phyloP scores from a whole-genome alignment of 2,888 invertebrate species.

The Habroteleia sp. region DNA sequence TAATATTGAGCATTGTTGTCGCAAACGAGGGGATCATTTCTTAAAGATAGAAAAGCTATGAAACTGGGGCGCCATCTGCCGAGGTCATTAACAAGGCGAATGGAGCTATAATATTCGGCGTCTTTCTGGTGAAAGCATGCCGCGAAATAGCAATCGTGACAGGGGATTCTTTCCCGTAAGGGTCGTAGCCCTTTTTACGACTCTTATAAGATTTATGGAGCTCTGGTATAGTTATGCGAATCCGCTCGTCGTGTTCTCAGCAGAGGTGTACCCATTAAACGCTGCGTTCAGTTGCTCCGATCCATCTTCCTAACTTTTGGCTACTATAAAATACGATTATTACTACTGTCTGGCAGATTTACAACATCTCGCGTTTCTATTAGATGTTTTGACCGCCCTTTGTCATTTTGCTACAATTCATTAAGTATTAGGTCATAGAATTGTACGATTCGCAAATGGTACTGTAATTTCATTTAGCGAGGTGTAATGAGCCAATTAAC shows the following conservation, averaged over 20 bases:
- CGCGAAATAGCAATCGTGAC: slow-evolving; percentile 55
- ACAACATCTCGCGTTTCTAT: slow-evolving; percentile 37
- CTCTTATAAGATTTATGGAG: slow-evolving; percentile 57
- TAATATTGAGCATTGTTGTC: slow-evolving; percentile 3
- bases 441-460: slow-evolving; percentile 17
- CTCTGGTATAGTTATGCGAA: slow-evolving; percentile 59
- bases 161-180: slow-evolving; percentile 53
- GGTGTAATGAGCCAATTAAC: slow-evolving; percentile 12
- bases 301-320: slow-evolving; percentile 60
- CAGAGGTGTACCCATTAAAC: slow-evolving; percentile 59
- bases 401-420: slow-evolving; percentile 45
- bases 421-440: slow-evolving; percentile 31
- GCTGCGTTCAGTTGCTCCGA: slow-evolving; percentile 55
- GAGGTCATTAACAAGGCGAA: slow-evolving; percentile 40
- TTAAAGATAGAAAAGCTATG: slow-evolving; percentile 22
- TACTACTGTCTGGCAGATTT: slow-evolving; percentile 63
- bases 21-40: slow-evolving; percentile 9
- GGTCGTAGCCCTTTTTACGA: slow-evolving; percentile 62
- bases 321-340: slow-evolving; percentile 65
- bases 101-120: slow-evolving; percentile 24
- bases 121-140: slow-evolving; percentile 4
- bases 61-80: slow-evolving; percentile 46
- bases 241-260: slow-evolving; percentile 50
- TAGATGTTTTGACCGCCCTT: slow-evolving; percentile 41
- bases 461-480: background rate